Evolutionary conservation across 2,113 vertebrate species (phyloP).

Genomic region (Chunga burmeisteri): DNA sequence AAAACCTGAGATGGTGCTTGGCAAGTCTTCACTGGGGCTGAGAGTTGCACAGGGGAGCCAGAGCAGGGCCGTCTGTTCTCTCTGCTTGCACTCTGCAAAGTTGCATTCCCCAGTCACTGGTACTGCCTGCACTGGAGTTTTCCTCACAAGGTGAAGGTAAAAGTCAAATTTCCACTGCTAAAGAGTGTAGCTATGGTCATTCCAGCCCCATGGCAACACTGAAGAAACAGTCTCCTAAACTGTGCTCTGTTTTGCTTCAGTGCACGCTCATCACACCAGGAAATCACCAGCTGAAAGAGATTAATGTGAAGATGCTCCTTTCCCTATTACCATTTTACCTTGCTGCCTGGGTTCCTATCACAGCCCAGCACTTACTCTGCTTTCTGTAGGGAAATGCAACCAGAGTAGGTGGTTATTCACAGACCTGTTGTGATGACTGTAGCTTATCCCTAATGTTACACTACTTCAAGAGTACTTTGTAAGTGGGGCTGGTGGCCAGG

Average conservation of each 20-base stretch:
- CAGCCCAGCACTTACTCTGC: not conserved
- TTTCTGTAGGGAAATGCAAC: not conserved
- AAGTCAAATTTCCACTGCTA: not conserved
- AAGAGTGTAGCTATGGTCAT: not conserved
- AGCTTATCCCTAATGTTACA: not conserved
- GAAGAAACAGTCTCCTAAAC: not conserved
- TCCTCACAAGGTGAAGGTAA: not conserved
- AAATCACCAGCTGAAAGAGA: not conserved
- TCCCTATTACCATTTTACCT: not conserved
- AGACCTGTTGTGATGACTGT: not conserved
- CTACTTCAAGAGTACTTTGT: not conserved
- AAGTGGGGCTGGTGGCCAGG: not conserved
- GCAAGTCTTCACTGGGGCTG: not conserved
- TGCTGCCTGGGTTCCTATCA: not conserved
- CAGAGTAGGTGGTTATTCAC: not conserved
- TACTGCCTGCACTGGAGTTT: not conserved
- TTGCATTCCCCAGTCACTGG: not conserved
- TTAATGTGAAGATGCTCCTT: not conserved
- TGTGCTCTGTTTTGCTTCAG: not conserved
- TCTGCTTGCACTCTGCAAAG: not conserved
- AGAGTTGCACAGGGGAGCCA: not conserved
- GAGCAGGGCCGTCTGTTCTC: not conserved
- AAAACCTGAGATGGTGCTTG: not conserved
- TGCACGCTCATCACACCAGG: not conserved
- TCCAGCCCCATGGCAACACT: not conserved